Conservation (phyloP, 2,888 invertebrate species). For the Volucella inanis region DNA sequence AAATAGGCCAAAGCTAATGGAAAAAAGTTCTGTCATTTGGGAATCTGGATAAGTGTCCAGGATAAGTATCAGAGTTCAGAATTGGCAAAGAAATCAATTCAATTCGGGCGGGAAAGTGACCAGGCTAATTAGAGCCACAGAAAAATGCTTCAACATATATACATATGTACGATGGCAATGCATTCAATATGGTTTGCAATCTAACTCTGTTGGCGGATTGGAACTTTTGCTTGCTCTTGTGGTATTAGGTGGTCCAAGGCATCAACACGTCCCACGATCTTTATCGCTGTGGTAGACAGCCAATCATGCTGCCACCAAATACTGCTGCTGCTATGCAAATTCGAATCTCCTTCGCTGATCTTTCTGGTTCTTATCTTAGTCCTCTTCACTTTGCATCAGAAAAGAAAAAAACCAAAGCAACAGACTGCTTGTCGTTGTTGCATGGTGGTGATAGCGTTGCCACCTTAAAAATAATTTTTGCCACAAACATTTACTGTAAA, state of each 20-base stretch:
- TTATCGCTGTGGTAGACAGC: conserved; percentile 61
- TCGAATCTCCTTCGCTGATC: conserved; percentile 54
- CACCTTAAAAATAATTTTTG: no score
- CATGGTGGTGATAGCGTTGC: no score
- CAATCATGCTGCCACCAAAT: conserved; percentile 58
- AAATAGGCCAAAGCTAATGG: conserved; percentile 55
- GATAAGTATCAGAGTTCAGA: conserved; percentile 8
- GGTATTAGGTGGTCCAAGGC: conserved; percentile 56
- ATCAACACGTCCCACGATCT: conserved; percentile 63
- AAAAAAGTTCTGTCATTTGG: conserved; percentile 59
- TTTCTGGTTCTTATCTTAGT: conserved; percentile 14
- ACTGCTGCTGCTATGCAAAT: conserved; percentile 2
- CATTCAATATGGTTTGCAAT: conserved; percentile 53
- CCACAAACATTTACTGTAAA: no score
- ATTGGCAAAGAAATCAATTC: conserved; percentile 9
- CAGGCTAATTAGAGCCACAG: conserved; percentile 46
- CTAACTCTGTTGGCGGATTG: conserved; percentile 23
- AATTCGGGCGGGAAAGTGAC: conserved; percentile 13
- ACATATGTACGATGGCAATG: conserved; percentile 28
- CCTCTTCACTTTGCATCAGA: neutral
- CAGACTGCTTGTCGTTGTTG: no score
- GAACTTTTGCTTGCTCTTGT: neutral
- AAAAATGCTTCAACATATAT: neutral
- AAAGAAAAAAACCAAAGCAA: neutral
- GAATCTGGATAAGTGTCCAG: conserved; percentile 34